Evolutionary conservation across 2,113 vertebrate species (phyloP), one percentile per base, ranked within the genome.

Genomic region (Taurulus bubalis): DNA sequence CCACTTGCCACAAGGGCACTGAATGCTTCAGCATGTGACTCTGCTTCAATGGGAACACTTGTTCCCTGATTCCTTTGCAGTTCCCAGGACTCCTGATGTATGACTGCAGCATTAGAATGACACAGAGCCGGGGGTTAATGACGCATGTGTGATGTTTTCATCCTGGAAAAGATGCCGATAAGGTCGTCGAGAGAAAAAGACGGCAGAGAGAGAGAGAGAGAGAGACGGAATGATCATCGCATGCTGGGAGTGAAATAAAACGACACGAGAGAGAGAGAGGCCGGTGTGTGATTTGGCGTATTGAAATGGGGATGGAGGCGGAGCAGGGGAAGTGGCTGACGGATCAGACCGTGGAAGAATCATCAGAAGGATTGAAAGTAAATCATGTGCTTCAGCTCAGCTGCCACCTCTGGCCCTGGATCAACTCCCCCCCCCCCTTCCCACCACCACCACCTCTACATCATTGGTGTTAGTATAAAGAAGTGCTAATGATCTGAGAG

Each of bases 41-140:
- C 38, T 53, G 75, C 79, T 81, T 93, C 88, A 92, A 89, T 77
- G 69, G 85, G 58, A 87, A 65, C 90, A 81, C 87, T 91, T 91
- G 86, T 90, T 87, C 81, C 32, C 63, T 58, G 66, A 53, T 63
- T 58, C 8, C 15, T 82, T 75, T 38, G 75, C 73, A 38, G 75
- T 75, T 77, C 59, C 49, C 75, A 24, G 26, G 74, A 64, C 60
- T 47, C 40, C 68, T 88, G 83, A 89, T 83, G 36, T 76, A 77
- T 70, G 75, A 88, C 77, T 87, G 77, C 73, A 62, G 12, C 84
- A 71, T 75, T 75, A 80, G 71, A 77, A 72, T 73, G 49, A 86
- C 72, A 80, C 34, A 74, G 64, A 58, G 63, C 4, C 2, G 5
- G 6, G 5, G 7, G 53, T 30, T 64, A 63, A 83, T 62, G 74